phyloP scores from a whole-genome alignment of 2,888 invertebrate genomes.

The Diplazon laetatorius region DNA sequence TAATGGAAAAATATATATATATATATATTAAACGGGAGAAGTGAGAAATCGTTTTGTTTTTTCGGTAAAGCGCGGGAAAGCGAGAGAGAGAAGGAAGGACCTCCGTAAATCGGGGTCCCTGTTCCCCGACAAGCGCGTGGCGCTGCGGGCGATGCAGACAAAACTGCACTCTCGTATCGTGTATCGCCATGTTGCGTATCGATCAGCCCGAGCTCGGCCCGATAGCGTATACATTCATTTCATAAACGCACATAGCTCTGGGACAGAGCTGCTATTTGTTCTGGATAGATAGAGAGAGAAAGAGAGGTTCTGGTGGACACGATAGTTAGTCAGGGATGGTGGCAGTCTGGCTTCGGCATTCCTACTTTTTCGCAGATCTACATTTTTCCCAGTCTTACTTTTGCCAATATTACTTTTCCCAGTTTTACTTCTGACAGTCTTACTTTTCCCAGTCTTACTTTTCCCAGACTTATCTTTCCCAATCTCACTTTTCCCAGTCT shows the following conservation, averaged over 20 bases:
- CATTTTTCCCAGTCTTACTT: too few species aligned
- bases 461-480: too few species aligned
- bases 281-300: not conserved
- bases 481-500: too few species aligned
- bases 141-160: constrained; percentile 36
- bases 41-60: constrained; percentile 48
- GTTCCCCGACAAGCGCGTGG: constrained; percentile 15
- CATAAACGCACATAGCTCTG: constrained; percentile 30
- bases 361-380: too few species aligned
- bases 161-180: constrained; percentile 24
- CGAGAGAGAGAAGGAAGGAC: not conserved
- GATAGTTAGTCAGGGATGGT: too few species aligned
- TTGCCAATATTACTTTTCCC: too few species aligned
- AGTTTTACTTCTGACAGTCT: too few species aligned
- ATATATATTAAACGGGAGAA: not conserved
- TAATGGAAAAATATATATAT: not conserved
- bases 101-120: constrained; percentile 45
- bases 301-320: not conserved
- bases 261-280: constrained; percentile 17
- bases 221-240: constrained; percentile 28
- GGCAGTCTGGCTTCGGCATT: too few species aligned
- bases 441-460: too few species aligned
- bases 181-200: not conserved
- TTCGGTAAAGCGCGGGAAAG: constrained; percentile 16
- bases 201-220: constrained; percentile 16